A percentile compares a stretch with the other conserved stretches of the same genome.
Conservation (phyloP, 2,888 invertebrate species). For the Cylloceria caligata region DNA sequence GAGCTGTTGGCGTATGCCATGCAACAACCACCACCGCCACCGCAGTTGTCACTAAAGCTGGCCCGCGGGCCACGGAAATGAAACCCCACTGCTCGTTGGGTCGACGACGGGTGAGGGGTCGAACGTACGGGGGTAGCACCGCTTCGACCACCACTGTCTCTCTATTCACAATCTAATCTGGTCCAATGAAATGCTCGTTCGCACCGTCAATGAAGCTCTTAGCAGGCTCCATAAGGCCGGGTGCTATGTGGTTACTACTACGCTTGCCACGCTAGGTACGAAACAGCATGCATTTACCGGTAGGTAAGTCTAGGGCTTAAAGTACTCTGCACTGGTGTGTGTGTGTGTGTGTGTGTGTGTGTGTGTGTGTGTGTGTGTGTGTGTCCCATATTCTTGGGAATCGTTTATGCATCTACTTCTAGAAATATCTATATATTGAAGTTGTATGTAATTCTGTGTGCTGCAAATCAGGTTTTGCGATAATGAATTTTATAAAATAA, state of each 20-base stretch:
- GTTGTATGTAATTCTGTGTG: background rate
- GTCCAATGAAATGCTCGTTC: conserved; percentile 77
- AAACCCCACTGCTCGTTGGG: conserved; percentile 59
- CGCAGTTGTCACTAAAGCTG: conserved; percentile 63
- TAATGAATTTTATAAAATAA: too few species aligned
- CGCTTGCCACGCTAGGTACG: background rate
- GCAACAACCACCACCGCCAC: conserved; percentile 20
- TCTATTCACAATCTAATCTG: conserved; percentile 78
- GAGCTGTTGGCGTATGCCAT: conserved; percentile 25
- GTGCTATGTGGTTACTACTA: conserved; percentile 42
- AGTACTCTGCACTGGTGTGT: background rate
- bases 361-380: background rate
- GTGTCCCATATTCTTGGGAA: background rate
- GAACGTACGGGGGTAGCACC: conserved; percentile 24
- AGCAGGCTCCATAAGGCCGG: conserved; percentile 45
- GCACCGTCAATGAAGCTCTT: conserved; percentile 71
- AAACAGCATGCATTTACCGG: background rate
- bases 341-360: too few species aligned
- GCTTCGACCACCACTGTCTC: conserved; percentile 62
- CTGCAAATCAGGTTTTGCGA: too few species aligned
- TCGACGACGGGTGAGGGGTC: conserved; percentile 16
- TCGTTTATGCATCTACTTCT: background rate
- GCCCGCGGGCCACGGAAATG: conserved; percentile 68
- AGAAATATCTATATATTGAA: background rate
- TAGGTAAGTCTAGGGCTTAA: background rate